phyloP scores from a whole-genome alignment of 2,113 vertebrate genomes.

The Sciurus niger region DNA sequence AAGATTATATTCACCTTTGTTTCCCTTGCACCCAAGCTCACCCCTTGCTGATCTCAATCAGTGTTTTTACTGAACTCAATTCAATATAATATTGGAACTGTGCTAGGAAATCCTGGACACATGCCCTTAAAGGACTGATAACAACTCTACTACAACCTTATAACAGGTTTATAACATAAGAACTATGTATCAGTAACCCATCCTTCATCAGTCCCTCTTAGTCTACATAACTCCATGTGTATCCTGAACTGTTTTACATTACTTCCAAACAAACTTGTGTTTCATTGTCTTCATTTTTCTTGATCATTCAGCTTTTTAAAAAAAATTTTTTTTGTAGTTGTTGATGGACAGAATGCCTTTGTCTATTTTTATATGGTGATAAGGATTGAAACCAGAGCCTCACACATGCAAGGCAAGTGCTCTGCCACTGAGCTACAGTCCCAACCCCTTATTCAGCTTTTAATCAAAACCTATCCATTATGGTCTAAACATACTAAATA shows the following conservation, averaged over 20 bases:
- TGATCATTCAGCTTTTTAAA: not conserved
- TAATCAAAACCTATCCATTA: not conserved
- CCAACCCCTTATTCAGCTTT: not conserved
- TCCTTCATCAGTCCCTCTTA: not conserved
- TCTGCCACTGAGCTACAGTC: too few species aligned
- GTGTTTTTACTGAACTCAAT: slow-evolving; percentile 9
- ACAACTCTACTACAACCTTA: not conserved
- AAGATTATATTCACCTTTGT: not conserved
- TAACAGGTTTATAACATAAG: not conserved
- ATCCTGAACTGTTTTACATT: not conserved
- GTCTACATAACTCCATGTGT: not conserved
- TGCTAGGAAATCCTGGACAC: slow-evolving; percentile 7
- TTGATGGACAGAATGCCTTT: too few species aligned
- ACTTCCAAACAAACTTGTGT: not conserved
- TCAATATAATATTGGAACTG: not conserved
- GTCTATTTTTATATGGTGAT: too few species aligned
- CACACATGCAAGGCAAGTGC: too few species aligned
- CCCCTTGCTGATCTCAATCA: not conserved
- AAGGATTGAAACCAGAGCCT: too few species aligned
- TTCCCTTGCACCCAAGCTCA: not conserved
- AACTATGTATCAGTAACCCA: not conserved
- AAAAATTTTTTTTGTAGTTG: too few species aligned
- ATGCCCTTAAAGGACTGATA: not conserved
- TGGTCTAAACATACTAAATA: slow-evolving; percentile 5
- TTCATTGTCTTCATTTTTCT: slow-evolving; percentile 11